These are phyloP conservation scores for Salminus brasiliensis DNA, from an alignment of 2,113 vertebrate species.

Conservation along the genomic window DNA sequence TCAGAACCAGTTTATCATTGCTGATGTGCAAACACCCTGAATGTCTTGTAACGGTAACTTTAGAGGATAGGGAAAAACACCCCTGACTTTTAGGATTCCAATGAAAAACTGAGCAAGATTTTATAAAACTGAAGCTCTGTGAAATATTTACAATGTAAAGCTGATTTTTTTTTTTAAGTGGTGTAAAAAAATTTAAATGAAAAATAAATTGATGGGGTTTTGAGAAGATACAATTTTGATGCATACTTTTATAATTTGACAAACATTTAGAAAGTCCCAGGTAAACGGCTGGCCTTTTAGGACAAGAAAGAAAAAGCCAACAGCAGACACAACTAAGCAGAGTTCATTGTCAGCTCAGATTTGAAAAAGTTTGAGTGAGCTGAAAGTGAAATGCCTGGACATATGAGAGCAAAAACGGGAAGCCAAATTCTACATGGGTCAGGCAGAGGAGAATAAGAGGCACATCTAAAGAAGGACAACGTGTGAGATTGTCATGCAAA, in stretches of 20 bases:
- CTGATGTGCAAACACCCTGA: no score
- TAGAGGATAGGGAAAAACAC: no score
- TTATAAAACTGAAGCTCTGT: no score
- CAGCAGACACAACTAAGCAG: slow-evolving; percentile 7
- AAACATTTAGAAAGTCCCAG: background rate
- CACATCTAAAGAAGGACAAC: slow-evolving; percentile 64
- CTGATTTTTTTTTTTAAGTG: no score
- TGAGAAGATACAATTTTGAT: no score
- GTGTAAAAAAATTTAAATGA: no score
- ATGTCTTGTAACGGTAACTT: background rate
- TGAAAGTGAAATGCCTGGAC: slow-evolving; percentile 68
- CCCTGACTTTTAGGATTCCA: no score
- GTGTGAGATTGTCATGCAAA: slow-evolving; percentile 72
- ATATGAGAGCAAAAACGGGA: slow-evolving; percentile 70
- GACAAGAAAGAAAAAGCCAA: slow-evolving; percentile 12
- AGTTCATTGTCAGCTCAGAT: slow-evolving; percentile 64
- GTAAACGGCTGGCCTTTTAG: background rate
- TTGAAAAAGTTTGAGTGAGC: slow-evolving; percentile 62
- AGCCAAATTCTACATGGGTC: slow-evolving; percentile 75
- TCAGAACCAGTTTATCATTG: background rate
- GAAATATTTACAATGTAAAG: no score
- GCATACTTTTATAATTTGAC: background rate
- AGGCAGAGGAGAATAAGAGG: slow-evolving; percentile 66
- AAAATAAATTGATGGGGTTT: no score
- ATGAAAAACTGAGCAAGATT: no score